Base-by-base conservation (phyloP, 2,888 invertebrate genomes). In the Hirtodrosophila histrioides region DNA sequence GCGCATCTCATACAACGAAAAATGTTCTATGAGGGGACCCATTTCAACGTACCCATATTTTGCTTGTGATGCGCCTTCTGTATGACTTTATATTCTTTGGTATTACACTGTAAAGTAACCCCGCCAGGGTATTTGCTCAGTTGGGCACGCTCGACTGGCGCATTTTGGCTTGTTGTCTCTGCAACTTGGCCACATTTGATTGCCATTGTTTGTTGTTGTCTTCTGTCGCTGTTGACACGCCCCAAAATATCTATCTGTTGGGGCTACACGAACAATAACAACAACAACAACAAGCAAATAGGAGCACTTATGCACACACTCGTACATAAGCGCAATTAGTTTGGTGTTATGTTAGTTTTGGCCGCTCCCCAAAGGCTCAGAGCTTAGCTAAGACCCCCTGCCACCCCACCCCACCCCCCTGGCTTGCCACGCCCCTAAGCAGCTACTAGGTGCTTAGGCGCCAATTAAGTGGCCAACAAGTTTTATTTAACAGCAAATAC, bases 161-260 rank as follows among this genome's bases (percentile, higher is more conserved):
- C 27, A 24, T 63, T 46, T 63, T 46, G 48, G 53, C 61, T 44
- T 46, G 61, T 72, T 71, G 62, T 68, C 66, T 70, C 61, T 70
- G 70, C 60, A 35, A 43, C 6, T 75, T 65, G 58, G 76, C 60
- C 74, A 79, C 67, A 79, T 63, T 79, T 83, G 74, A 83, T 71
- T 77, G 62, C 53, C 64, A 65, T 82, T 75, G 78, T 75, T 53
- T 70, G 33, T 48, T 44, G 11, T 12, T 43, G 61, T 39, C 33
- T 56, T 56, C 44, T 63, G 54, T 48, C 33, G 48, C 8, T 48
- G 17, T n/a, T 49, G 56, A 44, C 57, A 68, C 63, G 71, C 70
- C 41, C 66, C 62, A 62, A 53, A 49, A 64, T 27, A 27, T 56
- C 33, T 27, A 27, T 56, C 33, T 33, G n/a, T 63, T 39, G 44